Base-by-base conservation (phyloP, 1,140 invertebrate species). In the Papilio aristodemus region DNA sequence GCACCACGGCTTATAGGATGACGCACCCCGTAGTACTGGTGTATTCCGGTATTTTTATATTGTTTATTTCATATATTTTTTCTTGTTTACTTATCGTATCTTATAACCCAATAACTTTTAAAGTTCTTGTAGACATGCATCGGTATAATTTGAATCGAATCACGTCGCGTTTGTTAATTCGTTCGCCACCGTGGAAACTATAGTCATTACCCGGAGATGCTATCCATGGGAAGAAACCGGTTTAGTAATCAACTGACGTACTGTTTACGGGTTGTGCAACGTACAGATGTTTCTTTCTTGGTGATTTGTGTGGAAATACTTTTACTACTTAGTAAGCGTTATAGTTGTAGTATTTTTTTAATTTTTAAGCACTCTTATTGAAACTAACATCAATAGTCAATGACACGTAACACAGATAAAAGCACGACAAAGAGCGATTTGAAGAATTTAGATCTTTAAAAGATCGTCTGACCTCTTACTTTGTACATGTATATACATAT, bases 211-310 rank as follows among this genome's bases (percentile, higher is more conserved):
- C 11, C 8, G 14, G 14, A 43, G 41, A 43, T 43, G 41, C 17
- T 43, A 43, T 43, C 41, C 41, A 43, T 43, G 41, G 41, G 41
- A 43, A 43, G 41, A 43, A 43, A 43, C 41, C 41, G 41, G 41
- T 43, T 43, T 43, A 43, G 41, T 7, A 43, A 43, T 43, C 41
- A 43, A 43, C n/a, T 43, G 14, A 43, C n/a, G 14, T n/a, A 14
- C 41, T 43, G 41, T 43, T 43, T 43, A 32, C 6, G 38, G 11
- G 38, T 43, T 14, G 41, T 17, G 41, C 41, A 43, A 43, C 14
- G 14, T 43, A 14, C 14, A 43, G 6, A 32, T 32, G 27, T 32
- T 32, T 43, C 41, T 43, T 39, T 39, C 38, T 1, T 13, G 38
- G 13, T 13, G 0, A 13, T 39, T 39, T 13, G 13, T 39, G 11